phyloP scores from a whole-genome alignment of 2,888 invertebrate genomes.

The Diaphora mendica region DNA sequence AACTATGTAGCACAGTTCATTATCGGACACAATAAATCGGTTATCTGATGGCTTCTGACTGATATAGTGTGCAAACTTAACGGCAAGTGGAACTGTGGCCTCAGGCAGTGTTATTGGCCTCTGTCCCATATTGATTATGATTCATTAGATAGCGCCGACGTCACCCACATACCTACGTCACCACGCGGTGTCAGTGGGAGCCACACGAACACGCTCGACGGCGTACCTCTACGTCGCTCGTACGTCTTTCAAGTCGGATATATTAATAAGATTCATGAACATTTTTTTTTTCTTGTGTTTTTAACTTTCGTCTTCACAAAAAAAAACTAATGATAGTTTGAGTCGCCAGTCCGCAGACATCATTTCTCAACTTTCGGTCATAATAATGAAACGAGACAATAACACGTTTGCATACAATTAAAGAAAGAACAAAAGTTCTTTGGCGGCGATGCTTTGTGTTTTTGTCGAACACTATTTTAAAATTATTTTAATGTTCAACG shows the following conservation, averaged over 20 bases:
- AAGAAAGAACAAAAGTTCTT: background rate
- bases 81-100: background rate
- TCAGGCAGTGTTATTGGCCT: background rate
- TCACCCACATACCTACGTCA: constrained; percentile 2
- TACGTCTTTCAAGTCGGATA: background rate
- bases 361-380: background rate
- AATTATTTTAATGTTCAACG: background rate
- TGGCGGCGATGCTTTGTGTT: background rate
- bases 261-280: background rate
- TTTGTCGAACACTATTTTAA: background rate
- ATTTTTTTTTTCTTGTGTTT: background rate
- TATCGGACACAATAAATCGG: background rate
- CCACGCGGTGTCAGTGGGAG: background rate
- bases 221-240: background rate
- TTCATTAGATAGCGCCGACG: constrained; percentile 1
- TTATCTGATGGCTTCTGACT: background rate
- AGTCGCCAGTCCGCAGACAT: background rate
- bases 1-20: background rate
- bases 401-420: background rate
- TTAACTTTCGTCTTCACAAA: background rate
- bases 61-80: background rate
- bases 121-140: constrained; percentile 8
- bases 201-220: background rate
- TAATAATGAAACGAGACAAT: background rate
- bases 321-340: background rate